Evolutionary conservation across 1,140 invertebrate species (phyloP).

Genomic region (Hydropsyche tenuis): DNA sequence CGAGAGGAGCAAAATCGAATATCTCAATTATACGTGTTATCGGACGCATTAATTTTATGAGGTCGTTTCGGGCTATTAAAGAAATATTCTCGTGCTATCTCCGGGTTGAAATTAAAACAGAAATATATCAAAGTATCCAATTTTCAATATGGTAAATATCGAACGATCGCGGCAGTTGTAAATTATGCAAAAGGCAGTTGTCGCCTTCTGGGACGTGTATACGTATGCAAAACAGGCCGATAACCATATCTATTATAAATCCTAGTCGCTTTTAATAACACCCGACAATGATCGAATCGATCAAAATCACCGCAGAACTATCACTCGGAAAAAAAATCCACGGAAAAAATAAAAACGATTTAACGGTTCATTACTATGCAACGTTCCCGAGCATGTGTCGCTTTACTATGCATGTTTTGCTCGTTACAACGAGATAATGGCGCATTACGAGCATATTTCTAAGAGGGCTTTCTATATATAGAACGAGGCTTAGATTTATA

Average conservation of each 20-base stretch:
- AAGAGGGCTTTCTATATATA: background rate
- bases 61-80: too few relatives aligned
- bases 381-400: background rate
- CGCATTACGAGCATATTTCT: constrained; percentile 9
- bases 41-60: too few relatives aligned
- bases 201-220: constrained; percentile 8
- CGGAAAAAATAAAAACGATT: background rate
- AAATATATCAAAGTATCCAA: background rate
- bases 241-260: constrained; percentile 26
- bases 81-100: too few relatives aligned
- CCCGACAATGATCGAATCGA: background rate
- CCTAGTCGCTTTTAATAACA: constrained; percentile 12
- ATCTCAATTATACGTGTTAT: too few relatives aligned
- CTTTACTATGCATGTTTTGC: constrained; percentile 7
- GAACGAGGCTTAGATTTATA: constrained; percentile 13
- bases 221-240: constrained; percentile 7
- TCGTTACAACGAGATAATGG: constrained; percentile 13
- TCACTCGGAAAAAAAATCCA: constrained; percentile 5
- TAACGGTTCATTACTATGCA: background rate
- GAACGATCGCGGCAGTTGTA: background rate
- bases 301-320: background rate
- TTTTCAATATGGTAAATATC: constrained; percentile 22
- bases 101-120: too few relatives aligned
- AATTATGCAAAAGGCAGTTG: constrained; percentile 21
- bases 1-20: too few relatives aligned